Conservation (phyloP, 2,888 invertebrate species). For the Lordiphosa fenestrarum region DNA sequence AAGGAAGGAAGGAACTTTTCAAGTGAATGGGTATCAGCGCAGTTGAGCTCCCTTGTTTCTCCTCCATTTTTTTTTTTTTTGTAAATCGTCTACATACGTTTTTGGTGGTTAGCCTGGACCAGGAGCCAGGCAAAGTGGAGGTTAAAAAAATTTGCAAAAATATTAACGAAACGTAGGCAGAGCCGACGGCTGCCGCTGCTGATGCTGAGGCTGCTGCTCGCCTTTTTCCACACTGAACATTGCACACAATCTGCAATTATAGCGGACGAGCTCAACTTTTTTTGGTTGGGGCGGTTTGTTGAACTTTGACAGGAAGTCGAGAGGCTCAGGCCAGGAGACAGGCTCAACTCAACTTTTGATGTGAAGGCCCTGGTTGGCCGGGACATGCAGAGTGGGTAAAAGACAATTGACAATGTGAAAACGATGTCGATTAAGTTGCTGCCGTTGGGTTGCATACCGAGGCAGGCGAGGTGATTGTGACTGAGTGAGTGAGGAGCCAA, state of each 20-base stretch:
- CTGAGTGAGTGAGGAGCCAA: slow-evolving; percentile 1
- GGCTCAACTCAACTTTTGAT: slow-evolving; percentile 46
- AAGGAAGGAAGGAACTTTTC: too few species aligned
- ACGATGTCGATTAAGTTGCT: slow-evolving; percentile 71
- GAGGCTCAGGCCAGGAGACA: slow-evolving; percentile 50
- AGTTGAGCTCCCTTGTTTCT: slow-evolving; percentile 8
- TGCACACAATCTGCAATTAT: slow-evolving; percentile 66
- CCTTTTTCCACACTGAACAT: slow-evolving; percentile 60
- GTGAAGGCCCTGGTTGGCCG: slow-evolving; percentile 16
- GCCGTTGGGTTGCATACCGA: slow-evolving; percentile 41
- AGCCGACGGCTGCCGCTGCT: slow-evolving; percentile 46
- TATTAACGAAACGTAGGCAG: slow-evolving; percentile 73
- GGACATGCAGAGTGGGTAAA: slow-evolving; percentile 64
- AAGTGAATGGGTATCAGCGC: not conserved
- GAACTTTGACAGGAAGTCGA: slow-evolving; percentile 71
- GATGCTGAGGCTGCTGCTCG: slow-evolving; percentile 50
- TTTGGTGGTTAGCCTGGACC: slow-evolving; percentile 43
- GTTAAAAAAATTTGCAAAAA: slow-evolving; percentile 73
- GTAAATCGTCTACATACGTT: slow-evolving; percentile 38
- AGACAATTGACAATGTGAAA: slow-evolving; percentile 71
- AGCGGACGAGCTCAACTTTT: slow-evolving; percentile 44
- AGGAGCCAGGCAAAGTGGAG: slow-evolving; percentile 61
- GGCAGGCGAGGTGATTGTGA: slow-evolving; percentile 36
- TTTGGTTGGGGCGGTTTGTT: slow-evolving; percentile 68
- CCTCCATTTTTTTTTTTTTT: slow-evolving; percentile 1